phyloP scores from a whole-genome alignment of 2,113 vertebrate genomes.

The Pongo abelii region DNA sequence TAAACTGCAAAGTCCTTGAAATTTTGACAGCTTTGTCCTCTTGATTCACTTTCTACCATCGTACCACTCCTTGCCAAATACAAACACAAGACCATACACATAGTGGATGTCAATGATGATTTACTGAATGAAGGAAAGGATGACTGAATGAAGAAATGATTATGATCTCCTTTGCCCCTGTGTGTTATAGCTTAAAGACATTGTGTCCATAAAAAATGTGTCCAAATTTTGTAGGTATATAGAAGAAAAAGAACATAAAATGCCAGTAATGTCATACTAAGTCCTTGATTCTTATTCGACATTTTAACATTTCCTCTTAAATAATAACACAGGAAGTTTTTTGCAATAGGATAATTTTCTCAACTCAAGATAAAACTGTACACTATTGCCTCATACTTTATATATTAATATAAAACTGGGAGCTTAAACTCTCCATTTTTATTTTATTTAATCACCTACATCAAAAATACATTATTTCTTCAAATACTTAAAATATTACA shows the following conservation, averaged over 20 bases:
- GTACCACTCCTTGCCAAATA: not conserved
- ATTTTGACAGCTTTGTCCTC: not conserved
- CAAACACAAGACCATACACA: not conserved
- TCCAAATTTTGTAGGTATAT: not conserved
- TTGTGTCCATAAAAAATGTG: not conserved
- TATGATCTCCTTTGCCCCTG: not conserved
- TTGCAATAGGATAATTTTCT: not conserved
- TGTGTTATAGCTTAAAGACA: not conserved
- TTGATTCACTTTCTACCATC: not conserved
- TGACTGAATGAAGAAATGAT: not conserved
- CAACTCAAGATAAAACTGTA: not conserved
- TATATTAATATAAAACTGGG: constrained; percentile 34
- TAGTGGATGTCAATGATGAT: not conserved
- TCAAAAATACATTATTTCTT: constrained; percentile 6
- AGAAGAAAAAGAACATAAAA: not conserved
- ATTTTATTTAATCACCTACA: not conserved
- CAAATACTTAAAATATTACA: constrained; percentile 4
- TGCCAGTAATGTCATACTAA: not conserved
- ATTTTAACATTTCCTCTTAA: constrained; percentile 37
- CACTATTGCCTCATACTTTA: not conserved
- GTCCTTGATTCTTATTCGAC: not conserved
- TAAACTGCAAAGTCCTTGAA: not conserved
- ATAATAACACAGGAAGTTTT: not conserved
- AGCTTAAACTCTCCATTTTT: not conserved
- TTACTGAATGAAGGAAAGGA: not conserved